Evolutionary conservation across 2,797 vertebrate genomes (phyloP), one percentile per base, ranked within the genome.

Genomic region (Pipistrellus kuhlii): DNA sequence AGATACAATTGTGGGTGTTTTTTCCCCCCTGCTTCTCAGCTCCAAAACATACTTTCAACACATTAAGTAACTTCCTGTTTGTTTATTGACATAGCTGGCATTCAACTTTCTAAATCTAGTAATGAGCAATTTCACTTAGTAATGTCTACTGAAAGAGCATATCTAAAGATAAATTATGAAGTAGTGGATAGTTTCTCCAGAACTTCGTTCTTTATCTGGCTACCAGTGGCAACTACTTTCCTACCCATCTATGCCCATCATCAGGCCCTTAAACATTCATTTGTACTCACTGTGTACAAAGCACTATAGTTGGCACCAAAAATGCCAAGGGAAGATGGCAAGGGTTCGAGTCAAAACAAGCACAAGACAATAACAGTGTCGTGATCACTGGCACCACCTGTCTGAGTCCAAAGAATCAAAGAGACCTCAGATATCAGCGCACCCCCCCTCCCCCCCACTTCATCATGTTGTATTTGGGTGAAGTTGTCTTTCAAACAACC

Each of bases 401-500:
- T 7, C 18, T 0, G 30, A n/a, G 9, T 69, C 51, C 35, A 71
- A 78, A 80, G n/a, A 41, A 9, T 44, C 7, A 10, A 55, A 77
- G 2, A 66, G 1, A 62, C 1, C 57, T 90, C 48, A 6, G 6
- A 2, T 17, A 32, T 51, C 2, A 57, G 38, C 13, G 21, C 0
- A 12, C 10, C 2, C 53, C 25, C 2, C 9, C 9, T 1, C 25
- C 57, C 2, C 1, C 48, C 0, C 8, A 21, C 11, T 25, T 12
- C 68, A 72, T 48, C 10, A 17, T 30, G 17, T 30, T n/a, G 3
- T 25, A 41, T 87, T 88, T 71, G 10, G 59, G 68, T 75, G 7
- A 35, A 10, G 21, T 55, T 21, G 53, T 91, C 81, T 91, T 95
- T 77, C 53, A 78, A 75, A 55, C 13, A 25, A 84, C 27, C 57